Percentiles rank a stretch among this genome's conserved stretches.
These are phyloP conservation scores for Pardalotus punctatus DNA, from an alignment of 2,113 vertebrate species.

Conservation along the genomic window DNA sequence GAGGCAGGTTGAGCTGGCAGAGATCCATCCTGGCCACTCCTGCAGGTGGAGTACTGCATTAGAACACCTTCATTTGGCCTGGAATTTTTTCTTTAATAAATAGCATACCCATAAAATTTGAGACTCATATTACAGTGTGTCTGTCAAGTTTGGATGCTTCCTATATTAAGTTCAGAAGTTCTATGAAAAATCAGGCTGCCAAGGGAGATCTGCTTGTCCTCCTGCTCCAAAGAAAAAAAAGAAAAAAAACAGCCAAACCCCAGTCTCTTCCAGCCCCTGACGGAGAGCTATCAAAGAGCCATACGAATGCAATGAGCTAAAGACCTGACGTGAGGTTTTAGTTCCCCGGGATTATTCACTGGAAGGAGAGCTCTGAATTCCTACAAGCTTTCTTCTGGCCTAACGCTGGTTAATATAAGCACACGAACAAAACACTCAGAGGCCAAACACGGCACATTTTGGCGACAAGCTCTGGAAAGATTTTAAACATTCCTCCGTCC, in stretches of 20 bases:
- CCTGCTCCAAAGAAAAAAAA: neutral
- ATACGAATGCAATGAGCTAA: accelerated
- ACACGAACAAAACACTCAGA: accelerated
- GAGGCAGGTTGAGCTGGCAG: neutral
- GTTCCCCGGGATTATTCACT: neutral
- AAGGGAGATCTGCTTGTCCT: neutral
- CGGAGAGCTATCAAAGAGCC: neutral
- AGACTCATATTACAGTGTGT: neutral
- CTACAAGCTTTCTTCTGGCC: no score
- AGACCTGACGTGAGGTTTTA: accelerated
- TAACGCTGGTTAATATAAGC: accelerated
- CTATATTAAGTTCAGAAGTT: neutral
- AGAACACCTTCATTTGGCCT: neutral
- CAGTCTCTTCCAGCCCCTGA: no score
- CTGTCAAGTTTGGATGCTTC: neutral
- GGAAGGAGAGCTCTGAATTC: accelerated
- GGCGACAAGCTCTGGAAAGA: accelerated
- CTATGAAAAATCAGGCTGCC: neutral
- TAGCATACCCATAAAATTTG: neutral
- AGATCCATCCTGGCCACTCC: neutral
- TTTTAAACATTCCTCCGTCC: accelerated
- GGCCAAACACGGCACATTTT: accelerated
- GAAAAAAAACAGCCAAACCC: neutral
- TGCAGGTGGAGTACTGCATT: neutral
- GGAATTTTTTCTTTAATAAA: neutral